Percentiles rank a stretch among this genome's conserved stretches.
phyloP scores from a whole-genome alignment of 2,113 vertebrate species.

The Sylvietta virens region DNA sequence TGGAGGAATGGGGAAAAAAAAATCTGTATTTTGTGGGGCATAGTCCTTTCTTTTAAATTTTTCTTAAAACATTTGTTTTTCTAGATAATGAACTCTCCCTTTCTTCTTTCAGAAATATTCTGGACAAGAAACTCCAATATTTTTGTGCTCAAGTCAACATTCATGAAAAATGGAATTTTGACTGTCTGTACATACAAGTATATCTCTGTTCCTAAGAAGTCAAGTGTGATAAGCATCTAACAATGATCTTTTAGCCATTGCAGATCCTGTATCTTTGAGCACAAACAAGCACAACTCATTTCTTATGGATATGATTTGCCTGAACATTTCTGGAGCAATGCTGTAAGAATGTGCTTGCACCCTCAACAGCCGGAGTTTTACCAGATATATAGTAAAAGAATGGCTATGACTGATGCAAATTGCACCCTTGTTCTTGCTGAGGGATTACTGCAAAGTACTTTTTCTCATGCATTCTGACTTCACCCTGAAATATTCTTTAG shows the following conservation, averaged over 20 bases:
- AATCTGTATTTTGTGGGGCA: neutral
- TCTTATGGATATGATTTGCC: neutral
- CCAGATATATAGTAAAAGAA: neutral
- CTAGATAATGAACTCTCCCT: neutral
- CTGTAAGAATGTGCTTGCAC: neutral
- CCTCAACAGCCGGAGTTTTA: neutral
- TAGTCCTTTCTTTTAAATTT: neutral
- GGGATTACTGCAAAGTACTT: neutral
- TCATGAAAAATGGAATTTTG: neutral
- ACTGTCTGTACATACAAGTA: neutral
- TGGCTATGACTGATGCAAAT: neutral
- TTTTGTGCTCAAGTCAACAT: neutral
- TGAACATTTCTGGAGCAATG: neutral
- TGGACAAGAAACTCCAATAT: neutral
- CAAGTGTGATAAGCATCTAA: neutral
- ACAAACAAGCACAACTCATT: neutral
- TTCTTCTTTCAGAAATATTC: neutral
- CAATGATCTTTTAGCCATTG: neutral
- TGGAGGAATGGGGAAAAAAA: rapidly evolving
- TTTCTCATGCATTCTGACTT: neutral
- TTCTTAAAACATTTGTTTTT: neutral
- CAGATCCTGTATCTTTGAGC: neutral
- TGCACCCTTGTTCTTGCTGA: neutral
- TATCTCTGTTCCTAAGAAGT: neutral
- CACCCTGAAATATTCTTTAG: neutral